Evolutionary conservation across 2,797 vertebrate species (phyloP), one percentile per base, ranked within the genome.

Genomic region (Mycteria americana): DNA sequence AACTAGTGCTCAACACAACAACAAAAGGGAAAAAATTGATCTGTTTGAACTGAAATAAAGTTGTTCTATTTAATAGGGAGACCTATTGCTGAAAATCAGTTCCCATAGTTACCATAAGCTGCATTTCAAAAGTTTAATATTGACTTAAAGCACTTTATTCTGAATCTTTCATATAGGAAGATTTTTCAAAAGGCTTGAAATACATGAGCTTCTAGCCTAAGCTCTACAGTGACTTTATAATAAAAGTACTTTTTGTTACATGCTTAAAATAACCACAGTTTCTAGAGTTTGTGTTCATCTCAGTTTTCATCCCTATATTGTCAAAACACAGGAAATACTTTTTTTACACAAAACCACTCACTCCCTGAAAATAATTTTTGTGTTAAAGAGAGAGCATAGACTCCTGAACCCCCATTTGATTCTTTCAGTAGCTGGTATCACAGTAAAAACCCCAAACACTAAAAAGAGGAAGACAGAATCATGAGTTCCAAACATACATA

Each of bases 61-160:
- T 82, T 78, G 37, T 8, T 78, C 27, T 39, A 13, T 64, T 76
- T 88, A 92, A 93, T 0, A 92, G 15, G 4, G 6, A 95, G 48
- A 82, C 13, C 54, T 77, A 50, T 70, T 92, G 89, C 86, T 83
- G 57, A 89, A 93, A 91, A 23, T 53, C 50, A 77, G 63, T 87
- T 95, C 80, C 69, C 67, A 85, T 63, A 95, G 90, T 41, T 92
- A 92, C 67, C 46, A 67, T 80, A 87, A 95, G 53, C 43, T 78
- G 35, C 6, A 1, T 89, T 92, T 78, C 75, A 92, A n/a, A 89
- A 53, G 10, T 91, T 91, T 83, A 67, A 83, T 13, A 18, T 25
- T 93, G 80, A 91, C 92, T 81, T 76, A 77, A 91, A 78, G 28
- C 68, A 92, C 68, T 41, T 78, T 75, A 56, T 82, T 80, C n/a